Conservation (phyloP, 2,113 vertebrate genomes). For the Connochaetes taurinus region DNA sequence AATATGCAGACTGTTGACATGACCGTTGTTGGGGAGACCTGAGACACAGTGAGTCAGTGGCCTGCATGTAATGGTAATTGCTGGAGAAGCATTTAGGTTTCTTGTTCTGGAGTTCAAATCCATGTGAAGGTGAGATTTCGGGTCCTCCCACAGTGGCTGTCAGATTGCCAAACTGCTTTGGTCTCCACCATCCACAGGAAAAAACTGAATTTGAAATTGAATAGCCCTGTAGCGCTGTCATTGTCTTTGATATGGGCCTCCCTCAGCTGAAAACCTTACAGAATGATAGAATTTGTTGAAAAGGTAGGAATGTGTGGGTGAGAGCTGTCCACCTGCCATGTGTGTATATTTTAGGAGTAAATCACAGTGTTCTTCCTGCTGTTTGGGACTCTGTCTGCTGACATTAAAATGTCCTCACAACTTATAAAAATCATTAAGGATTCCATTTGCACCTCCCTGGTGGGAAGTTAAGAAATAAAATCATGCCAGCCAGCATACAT, state of each 20-base stretch:
- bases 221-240: not conserved
- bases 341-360: slow-evolving; percentile 1
- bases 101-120: not conserved
- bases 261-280: not conserved
- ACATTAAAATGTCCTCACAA: slow-evolving; percentile 40
- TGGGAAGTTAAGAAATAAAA: slow-evolving; percentile 53
- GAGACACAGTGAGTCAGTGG: not conserved
- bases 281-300: not conserved
- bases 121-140: not conserved
- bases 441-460: slow-evolving; percentile 50
- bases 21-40: not conserved
- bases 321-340: not conserved
- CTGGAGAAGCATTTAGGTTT: not conserved
- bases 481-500: not conserved
- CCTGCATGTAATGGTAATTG: not conserved
- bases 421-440: slow-evolving; percentile 55
- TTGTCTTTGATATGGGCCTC: not conserved
- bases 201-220: not conserved
- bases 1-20: not conserved
- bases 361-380: not conserved
- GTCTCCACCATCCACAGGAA: not conserved
- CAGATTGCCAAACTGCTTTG: not conserved
- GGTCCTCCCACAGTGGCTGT: not conserved
- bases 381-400: slow-evolving; percentile 4
- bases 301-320: not conserved